Conservation (phyloP, 23 tunicate genomes). For the Ciona savignyi region DNA sequence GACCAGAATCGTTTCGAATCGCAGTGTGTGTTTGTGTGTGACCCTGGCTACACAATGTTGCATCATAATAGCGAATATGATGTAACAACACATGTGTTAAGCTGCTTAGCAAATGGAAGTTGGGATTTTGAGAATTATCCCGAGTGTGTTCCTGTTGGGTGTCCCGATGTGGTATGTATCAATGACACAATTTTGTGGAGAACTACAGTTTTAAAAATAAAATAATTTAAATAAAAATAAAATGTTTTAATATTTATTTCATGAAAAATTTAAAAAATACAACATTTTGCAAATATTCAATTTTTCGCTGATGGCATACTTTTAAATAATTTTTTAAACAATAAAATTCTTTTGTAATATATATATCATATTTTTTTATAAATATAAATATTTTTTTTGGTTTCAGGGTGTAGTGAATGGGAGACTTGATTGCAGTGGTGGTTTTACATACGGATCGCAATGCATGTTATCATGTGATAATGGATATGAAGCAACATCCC, state of each 20-base stretch:
- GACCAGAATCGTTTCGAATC: constrained; percentile 31
- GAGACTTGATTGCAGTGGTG: constrained; percentile 25
- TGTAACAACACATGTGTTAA: constrained; percentile 5
- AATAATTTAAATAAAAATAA: too few species aligned
- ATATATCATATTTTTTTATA: too few species aligned
- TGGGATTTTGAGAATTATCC: constrained; percentile 51
- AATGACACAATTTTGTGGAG: too few species aligned
- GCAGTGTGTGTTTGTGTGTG: constrained; percentile 42
- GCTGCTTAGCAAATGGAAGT: constrained; percentile 39
- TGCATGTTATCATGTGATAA: constrained; percentile 39
- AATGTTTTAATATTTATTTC: constrained; percentile 1
- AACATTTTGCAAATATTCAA: too few species aligned
- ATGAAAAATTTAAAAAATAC: not conserved
- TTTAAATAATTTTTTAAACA: too few species aligned
- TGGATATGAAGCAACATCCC: constrained; percentile 38
- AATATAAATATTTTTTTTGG: too few species aligned
- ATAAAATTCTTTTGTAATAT: too few species aligned
- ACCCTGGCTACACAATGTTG: constrained; percentile 53
- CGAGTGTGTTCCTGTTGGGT: constrained; percentile 16
- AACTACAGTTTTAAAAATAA: too few species aligned
- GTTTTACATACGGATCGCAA: constrained; percentile 27
- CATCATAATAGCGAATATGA: constrained; percentile 7
- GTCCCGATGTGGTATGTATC: not conserved
- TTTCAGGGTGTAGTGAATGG: constrained; percentile 39
- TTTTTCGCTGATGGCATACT: too few species aligned